These are phyloP conservation scores for Drosophila antonietae DNA, from an alignment of 2,888 invertebrate species.

Conservation along the genomic window DNA sequence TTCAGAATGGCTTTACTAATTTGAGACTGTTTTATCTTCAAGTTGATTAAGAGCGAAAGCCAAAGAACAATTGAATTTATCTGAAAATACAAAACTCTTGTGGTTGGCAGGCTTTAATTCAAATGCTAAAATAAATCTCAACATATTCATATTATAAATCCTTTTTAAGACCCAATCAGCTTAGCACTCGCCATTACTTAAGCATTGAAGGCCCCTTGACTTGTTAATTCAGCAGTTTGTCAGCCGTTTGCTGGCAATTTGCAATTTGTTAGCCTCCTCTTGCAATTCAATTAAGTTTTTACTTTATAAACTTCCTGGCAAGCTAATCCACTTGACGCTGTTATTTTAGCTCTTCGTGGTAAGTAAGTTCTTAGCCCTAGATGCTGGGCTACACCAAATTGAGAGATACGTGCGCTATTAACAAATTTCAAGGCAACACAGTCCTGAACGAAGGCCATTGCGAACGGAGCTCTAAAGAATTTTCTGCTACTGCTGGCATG, in stretches of 20 bases:
- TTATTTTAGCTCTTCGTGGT: slow-evolving; percentile 18
- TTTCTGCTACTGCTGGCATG: slow-evolving; percentile 9
- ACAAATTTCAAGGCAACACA: slow-evolving; percentile 61
- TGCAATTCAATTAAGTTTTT: slow-evolving; percentile 35
- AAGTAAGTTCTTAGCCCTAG: background rate
- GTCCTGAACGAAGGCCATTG: slow-evolving; percentile 34
- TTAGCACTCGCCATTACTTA: background rate
- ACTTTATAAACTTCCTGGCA: slow-evolving; percentile 25
- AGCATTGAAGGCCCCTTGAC: slow-evolving; percentile 23
- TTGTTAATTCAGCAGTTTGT: slow-evolving; percentile 7
- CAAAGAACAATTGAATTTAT: too few relatives aligned
- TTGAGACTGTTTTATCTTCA: too few relatives aligned
- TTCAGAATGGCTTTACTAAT: too few relatives aligned
- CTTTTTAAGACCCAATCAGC: background rate
- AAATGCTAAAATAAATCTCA: background rate
- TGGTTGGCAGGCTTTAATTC: too few relatives aligned
- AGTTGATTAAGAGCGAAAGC: too few relatives aligned
- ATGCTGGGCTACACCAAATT: slow-evolving; percentile 8
- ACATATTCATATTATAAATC: background rate
- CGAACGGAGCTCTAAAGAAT: slow-evolving; percentile 9
- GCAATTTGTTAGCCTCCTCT: slow-evolving; percentile 28
- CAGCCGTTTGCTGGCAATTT: slow-evolving; percentile 21
- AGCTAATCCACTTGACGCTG: slow-evolving; percentile 40
- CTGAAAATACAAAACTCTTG: too few relatives aligned
- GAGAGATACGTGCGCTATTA: slow-evolving; percentile 18